Percentiles rank a stretch among this genome's conserved stretches.
Evolutionary conservation across 2,888 invertebrate species (phyloP).

Genomic region (Argyra leucocephala): DNA sequence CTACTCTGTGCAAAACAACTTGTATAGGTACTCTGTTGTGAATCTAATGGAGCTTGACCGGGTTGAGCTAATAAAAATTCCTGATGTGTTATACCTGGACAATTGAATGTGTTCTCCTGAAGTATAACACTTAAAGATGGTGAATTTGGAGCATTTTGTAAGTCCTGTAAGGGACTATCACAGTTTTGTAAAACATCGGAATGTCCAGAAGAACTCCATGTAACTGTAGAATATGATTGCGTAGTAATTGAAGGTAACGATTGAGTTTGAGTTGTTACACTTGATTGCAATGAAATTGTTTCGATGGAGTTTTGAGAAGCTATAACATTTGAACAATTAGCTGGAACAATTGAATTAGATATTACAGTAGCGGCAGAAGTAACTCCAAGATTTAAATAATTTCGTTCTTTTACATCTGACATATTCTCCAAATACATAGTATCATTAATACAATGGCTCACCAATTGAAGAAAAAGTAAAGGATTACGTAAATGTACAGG

Average conservation of each 20-base stretch:
- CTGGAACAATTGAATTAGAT: slow-evolving; percentile 15
- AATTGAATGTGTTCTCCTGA: slow-evolving; percentile 8
- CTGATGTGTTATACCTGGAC: neutral
- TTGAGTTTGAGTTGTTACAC: slow-evolving; percentile 15
- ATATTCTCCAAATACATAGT: slow-evolving; percentile 25
- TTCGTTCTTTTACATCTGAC: slow-evolving; percentile 23
- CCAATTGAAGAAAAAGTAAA: slow-evolving; percentile 28
- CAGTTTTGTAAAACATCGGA: neutral
- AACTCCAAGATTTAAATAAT: slow-evolving; percentile 21
- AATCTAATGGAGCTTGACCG: slow-evolving; percentile 13
- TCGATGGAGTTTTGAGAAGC: slow-evolving; percentile 14
- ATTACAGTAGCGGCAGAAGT: slow-evolving; percentile 8
- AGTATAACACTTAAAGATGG: slow-evolving; percentile 8
- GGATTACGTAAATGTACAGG: slow-evolving; percentile 30
- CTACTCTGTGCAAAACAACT: slow-evolving; percentile 23
- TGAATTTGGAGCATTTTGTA: slow-evolving; percentile 7
- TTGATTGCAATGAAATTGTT: slow-evolving; percentile 11
- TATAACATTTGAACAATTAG: slow-evolving; percentile 16
- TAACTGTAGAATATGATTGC: neutral
- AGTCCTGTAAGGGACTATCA: neutral
- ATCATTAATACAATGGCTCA: slow-evolving; percentile 30
- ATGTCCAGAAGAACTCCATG: neutral
- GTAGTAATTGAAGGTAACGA: slow-evolving; percentile 16
- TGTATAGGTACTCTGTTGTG: slow-evolving; percentile 21
- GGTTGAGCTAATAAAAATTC: slow-evolving; percentile 10